Conservation (phyloP, 2,113 vertebrate species). For the Nycticebus coucang region DNA sequence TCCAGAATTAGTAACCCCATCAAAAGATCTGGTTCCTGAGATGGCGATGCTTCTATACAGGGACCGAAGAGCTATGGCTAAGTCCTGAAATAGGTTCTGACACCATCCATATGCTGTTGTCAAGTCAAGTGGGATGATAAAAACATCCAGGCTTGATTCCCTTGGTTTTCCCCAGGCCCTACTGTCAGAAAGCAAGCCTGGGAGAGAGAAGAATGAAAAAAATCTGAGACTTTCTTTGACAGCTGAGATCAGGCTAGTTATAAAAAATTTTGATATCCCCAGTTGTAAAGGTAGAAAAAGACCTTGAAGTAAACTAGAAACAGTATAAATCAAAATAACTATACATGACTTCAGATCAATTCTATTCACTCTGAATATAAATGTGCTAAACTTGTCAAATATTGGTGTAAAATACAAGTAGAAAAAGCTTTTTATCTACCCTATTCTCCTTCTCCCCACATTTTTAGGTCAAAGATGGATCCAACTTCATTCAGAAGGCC, state of each 20-base stretch:
- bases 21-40: constrained; percentile 29
- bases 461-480: not conserved
- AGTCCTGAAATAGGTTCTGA: constrained; percentile 29
- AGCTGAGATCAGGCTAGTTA: not conserved
- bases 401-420: constrained; percentile 1
- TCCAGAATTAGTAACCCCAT: not conserved
- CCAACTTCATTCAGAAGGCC: not conserved
- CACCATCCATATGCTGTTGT: constrained; percentile 49
- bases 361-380: not conserved
- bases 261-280: not conserved
- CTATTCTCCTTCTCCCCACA: not conserved
- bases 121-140: constrained; percentile 2
- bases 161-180: constrained; percentile 26
- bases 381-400: not conserved
- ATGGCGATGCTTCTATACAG: not conserved
- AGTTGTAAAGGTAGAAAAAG: not conserved
- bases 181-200: constrained; percentile 27
- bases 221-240: constrained; percentile 47
- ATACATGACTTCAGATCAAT: not conserved
- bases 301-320: constrained; percentile 27
- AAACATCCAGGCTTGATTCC: not conserved
- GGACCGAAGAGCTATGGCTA: not conserved
- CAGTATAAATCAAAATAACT: constrained; percentile 25
- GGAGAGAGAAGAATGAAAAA: not conserved
- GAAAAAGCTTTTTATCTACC: not conserved